Percentiles rank a stretch among this genome's conserved stretches.
phyloP scores from a whole-genome alignment of 2,113 vertebrate genomes.

The Caretta caretta region DNA sequence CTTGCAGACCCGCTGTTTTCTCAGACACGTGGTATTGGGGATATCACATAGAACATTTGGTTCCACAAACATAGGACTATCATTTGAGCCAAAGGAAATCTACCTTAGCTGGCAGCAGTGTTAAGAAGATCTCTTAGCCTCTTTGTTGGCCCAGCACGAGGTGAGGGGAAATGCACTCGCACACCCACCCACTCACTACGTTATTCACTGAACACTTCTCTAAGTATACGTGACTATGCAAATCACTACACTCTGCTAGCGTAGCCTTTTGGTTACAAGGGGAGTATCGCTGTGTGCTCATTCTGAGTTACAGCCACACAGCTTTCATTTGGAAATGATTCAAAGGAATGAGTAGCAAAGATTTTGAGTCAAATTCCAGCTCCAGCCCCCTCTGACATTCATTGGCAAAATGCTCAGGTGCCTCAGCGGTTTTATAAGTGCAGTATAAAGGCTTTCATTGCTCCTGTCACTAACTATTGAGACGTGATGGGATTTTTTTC shows the following conservation, averaged over 20 bases:
- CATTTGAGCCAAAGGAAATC: accelerated
- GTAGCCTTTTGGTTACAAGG: background rate
- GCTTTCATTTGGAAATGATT: background rate
- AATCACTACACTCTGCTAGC: background rate
- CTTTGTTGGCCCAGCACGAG: background rate
- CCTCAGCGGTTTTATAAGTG: conserved; percentile 26
- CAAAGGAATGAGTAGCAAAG: background rate
- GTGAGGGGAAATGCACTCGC: background rate
- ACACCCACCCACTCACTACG: background rate
- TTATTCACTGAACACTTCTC: background rate
- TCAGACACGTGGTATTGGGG: background rate
- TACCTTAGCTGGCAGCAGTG: background rate
- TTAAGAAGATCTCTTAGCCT: background rate
- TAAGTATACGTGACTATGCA: background rate
- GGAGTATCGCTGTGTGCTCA: background rate
- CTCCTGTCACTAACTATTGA: background rate
- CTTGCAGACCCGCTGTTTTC: background rate
- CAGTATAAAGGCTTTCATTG: conserved; percentile 34
- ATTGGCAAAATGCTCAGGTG: background rate
- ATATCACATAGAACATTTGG: background rate
- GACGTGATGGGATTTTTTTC: conserved; percentile 8
- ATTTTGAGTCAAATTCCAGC: conserved; percentile 28
- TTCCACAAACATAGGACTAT: accelerated
- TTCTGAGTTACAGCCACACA: background rate
- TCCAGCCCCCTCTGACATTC: background rate